Base-by-base conservation (phyloP, 2,797 vertebrate species). In the Spheniscus humboldti region DNA sequence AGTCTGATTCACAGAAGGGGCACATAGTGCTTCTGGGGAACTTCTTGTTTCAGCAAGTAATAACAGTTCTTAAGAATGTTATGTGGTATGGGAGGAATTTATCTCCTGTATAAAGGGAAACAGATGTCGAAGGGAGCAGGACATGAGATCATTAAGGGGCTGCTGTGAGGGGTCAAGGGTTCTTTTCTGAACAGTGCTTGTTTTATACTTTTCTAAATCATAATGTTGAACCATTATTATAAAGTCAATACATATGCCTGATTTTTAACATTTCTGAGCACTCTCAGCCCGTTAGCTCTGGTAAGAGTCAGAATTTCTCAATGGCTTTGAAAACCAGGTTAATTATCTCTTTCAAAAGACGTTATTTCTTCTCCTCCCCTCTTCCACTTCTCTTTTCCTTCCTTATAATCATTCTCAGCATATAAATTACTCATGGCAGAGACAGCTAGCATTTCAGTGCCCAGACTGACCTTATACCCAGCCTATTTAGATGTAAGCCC, bases 61-160 rank as follows among this genome's bases (percentile, higher is more conserved):
- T 55, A 92, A 69, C 85, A 78, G 82, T 90, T 66, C 74, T 77
- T 39, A 75, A 91, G 89, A 96, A 95, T 88, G 76, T 25, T 75
- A 2, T 69, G 88, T 88, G 81, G 95, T 92, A 97, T 95, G 91
- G 47, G 57, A 97, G 72, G 91, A 96, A 95, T 97, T 94, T 77
- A 37, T 91, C 75, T 95, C 79, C 92, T 78, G 25, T 78, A 37
- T 94, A 94, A 96, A 90, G 50, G 31, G 77, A 96, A 96, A 94
- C 92, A 96, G 91, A 96, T 96, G 96, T 90, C 0, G 3, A 90
- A 90, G 22, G 35, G 45, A 88, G 72, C n/a, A 66, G 57, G 50
- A 84, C 53, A 48, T 86, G 55, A 88, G 82, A 72, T 78, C 57
- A 75, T 55, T 88, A 88, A 88, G 66, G 16, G 37, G 48, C 22